Evolutionary conservation across 2,888 invertebrate genomes (phyloP), one percentile per base, ranked within the genome.

Genomic region (Lissonota sp.): DNA sequence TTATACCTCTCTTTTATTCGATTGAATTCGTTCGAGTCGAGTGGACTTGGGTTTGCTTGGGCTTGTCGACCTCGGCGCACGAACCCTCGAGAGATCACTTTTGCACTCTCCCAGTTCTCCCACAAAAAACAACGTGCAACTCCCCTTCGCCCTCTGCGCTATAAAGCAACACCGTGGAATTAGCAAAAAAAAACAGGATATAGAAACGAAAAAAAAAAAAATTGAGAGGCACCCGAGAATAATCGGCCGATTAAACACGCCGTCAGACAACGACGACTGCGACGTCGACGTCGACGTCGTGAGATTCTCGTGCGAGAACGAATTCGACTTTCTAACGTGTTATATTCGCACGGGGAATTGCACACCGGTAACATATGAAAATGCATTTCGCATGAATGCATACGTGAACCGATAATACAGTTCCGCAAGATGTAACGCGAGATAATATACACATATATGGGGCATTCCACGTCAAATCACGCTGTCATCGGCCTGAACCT

Each of bases 311-410:
- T 67, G 79, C 74, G 79, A 53, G 73, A 77, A 81, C 77, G 73
- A 77, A 81, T 77, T 81, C 80, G 80, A 77, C 80, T 77, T 81
- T 81, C 80, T 77, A 81, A 77, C 77, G 73, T 70, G 77, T 81
- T 77, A 57, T 62, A 71, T 80, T 75, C 71, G 71, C 70, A 6
- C 64, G 26, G 26, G 12, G 40, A 42, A 6, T 12, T 4, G 4
- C 14, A 39, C 58, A 42, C 62, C 10, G 16, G 55, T 55, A 46
- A 64, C 73, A 26, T 55, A 75, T 71, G 64, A 46, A 71, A 71
- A 76, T 64, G 53, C 49, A 58, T 70, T 26, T 70, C 60, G 73
- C 64, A 62, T 63, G 63, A 62, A 79, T 79, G 67, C 53, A 67
- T 60, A 63, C 69, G 60, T 63, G 60, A 63, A 51, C 12, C 44